These are phyloP conservation scores for Lithobates pipiens DNA, from an alignment of 2,797 vertebrate genomes.

Conservation along the genomic window DNA sequence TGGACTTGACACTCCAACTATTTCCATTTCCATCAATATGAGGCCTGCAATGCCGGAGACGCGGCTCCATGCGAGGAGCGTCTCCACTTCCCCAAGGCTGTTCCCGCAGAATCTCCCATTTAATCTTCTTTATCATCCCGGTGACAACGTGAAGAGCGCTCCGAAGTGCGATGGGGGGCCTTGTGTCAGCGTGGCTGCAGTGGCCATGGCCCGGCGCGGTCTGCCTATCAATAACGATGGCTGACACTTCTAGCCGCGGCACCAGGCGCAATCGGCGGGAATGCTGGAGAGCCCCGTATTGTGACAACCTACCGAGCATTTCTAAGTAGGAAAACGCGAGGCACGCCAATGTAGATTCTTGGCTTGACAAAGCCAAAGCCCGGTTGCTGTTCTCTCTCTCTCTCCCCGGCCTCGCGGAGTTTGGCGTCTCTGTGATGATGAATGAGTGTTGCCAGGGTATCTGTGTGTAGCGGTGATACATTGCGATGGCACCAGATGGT, in stretches of 20 bases:
- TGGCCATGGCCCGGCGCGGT: not conserved
- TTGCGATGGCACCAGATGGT: constrained; percentile 63
- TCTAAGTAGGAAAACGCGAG: constrained; percentile 53
- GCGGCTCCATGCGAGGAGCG: not conserved
- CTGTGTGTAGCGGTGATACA: constrained; percentile 59
- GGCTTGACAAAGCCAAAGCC: constrained; percentile 43
- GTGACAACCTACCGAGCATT: constrained; percentile 46
- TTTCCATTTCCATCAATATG: not conserved
- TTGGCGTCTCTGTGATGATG: constrained; percentile 57
- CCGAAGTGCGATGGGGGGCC: not conserved
- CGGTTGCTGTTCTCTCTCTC: constrained; percentile 38
- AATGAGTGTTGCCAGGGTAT: constrained; percentile 60
- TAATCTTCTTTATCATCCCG: not conserved
- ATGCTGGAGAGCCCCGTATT: constrained; percentile 28
- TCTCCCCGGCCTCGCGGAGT: constrained; percentile 44
- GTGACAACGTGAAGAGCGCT: not conserved
- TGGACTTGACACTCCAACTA: not conserved
- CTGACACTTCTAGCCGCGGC: constrained; percentile 32
- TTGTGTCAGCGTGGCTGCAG: not conserved
- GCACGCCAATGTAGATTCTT: constrained; percentile 54
- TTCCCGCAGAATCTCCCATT: not conserved
- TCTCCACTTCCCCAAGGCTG: not conserved
- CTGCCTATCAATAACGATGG: constrained; percentile 10
- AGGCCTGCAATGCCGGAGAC: not conserved
- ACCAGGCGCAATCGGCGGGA: constrained; percentile 41